Evolutionary conservation across 2,888 invertebrate species (phyloP), one percentile per base, ranked within the genome.

Genomic region (Himalopsyche japonica): DNA sequence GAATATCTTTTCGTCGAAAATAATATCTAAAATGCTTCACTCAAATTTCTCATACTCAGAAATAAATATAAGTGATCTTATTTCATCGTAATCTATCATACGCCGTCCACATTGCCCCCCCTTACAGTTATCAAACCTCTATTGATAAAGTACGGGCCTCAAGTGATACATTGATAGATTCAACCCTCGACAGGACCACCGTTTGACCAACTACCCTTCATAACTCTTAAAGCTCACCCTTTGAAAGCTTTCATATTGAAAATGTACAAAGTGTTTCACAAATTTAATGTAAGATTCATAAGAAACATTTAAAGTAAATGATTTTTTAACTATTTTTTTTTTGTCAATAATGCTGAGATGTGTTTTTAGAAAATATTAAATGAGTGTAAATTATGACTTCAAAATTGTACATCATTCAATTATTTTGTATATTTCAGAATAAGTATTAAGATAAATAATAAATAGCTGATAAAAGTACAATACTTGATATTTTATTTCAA

Each of bases 161-260:
- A 84, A 84, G 84, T 84, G 84, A 84, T 84, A 81, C 84, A 84
- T 84, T 79, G 81, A 79, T 79, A 43, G 78, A 43, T 57, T 47
- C 70, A 57, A 43, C 84, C 79, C 79, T 64, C 48, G 77, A 27
- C 64, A 49, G 43, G 32, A 37, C 76, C 49, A 37, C 57, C 83
- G 47, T 30, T 79, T 83, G 83, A 77, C 83, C 83, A 48, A 77
- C 83, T 77, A 80, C 76, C 77, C 80, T 24, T 27, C 43, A 80
- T 80, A 57, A 80, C 76, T 77, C 80, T 24, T 27, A 32, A 64
- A 82, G 76, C 76, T 48, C 79, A 76, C 79, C 83, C 82, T 79
- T 64, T 37, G 64, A 27, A 79, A 82, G 79, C 37, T 82, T 80
- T 83, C 83, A 79, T 83, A 83, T 76, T 47, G 48, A 47, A 57